These are phyloP conservation scores for Osmerus mordax DNA, from an alignment of 2,113 vertebrate genomes.

Conservation along the genomic window DNA sequence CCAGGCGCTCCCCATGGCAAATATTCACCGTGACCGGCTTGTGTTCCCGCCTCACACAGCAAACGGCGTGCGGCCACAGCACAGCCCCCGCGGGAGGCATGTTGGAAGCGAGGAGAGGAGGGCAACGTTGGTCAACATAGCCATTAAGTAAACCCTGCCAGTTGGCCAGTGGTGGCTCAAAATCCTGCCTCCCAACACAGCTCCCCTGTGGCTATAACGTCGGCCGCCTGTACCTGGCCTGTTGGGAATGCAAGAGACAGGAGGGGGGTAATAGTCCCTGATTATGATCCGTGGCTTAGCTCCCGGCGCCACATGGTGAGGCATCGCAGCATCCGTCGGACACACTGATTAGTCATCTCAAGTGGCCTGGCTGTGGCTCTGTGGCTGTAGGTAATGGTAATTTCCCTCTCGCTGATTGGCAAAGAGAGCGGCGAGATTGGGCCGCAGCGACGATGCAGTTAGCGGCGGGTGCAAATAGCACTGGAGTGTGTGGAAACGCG, in stretches of 20 bases:
- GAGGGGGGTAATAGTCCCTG: slow-evolving; percentile 55
- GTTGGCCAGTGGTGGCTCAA: neutral
- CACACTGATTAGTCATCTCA: slow-evolving; percentile 63
- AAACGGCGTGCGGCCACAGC: neutral
- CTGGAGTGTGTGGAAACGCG: slow-evolving; percentile 56
- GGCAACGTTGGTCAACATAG: neutral
- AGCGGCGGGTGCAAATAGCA: slow-evolving; percentile 48
- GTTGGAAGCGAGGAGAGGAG: neutral
- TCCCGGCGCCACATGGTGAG: slow-evolving; percentile 48
- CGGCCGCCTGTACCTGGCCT: neutral
- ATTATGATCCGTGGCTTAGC: slow-evolving; percentile 62
- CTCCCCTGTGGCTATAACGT: neutral
- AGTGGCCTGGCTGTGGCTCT: slow-evolving; percentile 54
- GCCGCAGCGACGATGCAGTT: slow-evolving; percentile 41
- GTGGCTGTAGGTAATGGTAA: slow-evolving; percentile 36
- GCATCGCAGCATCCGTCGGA: slow-evolving; percentile 45
- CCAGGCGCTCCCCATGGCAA: neutral
- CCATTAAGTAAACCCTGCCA: neutral
- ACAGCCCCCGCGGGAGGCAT: neutral
- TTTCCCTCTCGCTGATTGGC: slow-evolving; percentile 61
- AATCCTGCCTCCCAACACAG: neutral
- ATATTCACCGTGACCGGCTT: slow-evolving; percentile 20
- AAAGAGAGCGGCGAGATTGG: slow-evolving; percentile 61
- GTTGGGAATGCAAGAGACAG: slow-evolving; percentile 35
- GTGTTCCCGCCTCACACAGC: neutral